Base-by-base conservation (phyloP, 2,113 vertebrate species). In the Acrocephalus arundinaceus region DNA sequence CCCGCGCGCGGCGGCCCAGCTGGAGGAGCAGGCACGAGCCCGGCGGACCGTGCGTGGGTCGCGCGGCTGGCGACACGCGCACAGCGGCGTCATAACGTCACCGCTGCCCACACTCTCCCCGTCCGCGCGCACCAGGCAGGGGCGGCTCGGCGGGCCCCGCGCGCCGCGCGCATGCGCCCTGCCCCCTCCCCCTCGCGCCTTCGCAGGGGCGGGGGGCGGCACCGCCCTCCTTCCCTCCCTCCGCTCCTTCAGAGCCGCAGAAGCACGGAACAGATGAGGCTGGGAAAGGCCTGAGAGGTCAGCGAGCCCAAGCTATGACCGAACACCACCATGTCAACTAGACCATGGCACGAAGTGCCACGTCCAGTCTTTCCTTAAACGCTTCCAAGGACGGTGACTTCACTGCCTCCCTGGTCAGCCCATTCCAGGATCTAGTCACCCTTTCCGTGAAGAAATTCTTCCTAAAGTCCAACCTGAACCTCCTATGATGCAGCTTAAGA, bases 51-150 rank as follows among this genome's bases (percentile, higher is more conserved):
- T 95, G 92, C 92, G 89, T 92, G 82, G 92, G 92, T 92, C 94
- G 91, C 91, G 62, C 89, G 94, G 35, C 92, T 75, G 67, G 94
- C 94, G 82, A 92, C 92, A 95, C 92, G 94, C 92, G 63, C 84
- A 90, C 24, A n/a, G 78, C 94, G 90, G 84, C 84, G 84, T 96
- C 94, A 96, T 92, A 90, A 96, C 94, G 94, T 94, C 71, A 95
- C 91, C 73, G 19, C 84, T 72, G 68, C 90, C 91, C 91, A 41
- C 87, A 83, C 83, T 80, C 66, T 35, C 48, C 85, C 89, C 75
- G 74, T 15, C 91, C 75, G 80, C 52, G 85, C 93, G 81, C 83
- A 68, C 30, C 72, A 79, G 66, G 67, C 72, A 52, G 76, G 76
- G 80, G 80, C 75, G 58, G 79, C 88, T 88, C 55, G 35, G 52